Percentiles rank a stretch among this genome's conserved stretches.
These are phyloP conservation scores for Cataglyphis albicans DNA, from an alignment of 2,888 invertebrate species.

Conservation along the genomic window DNA sequence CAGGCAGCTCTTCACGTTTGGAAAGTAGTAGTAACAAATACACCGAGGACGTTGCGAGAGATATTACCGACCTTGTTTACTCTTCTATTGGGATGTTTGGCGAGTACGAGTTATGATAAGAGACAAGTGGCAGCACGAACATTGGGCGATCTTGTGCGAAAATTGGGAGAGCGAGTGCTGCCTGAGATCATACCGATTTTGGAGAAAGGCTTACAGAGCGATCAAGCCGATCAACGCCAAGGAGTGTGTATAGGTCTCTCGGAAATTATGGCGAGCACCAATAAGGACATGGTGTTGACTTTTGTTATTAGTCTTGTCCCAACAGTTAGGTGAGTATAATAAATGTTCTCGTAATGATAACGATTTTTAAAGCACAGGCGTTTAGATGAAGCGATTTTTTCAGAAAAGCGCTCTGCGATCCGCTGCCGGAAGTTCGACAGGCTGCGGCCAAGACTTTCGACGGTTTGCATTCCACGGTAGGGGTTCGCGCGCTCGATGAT, in stretches of 20 bases:
- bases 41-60: slow-evolving; percentile 97
- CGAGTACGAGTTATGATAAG: slow-evolving; percentile 98
- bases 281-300: slow-evolving; percentile 96
- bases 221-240: slow-evolving; percentile 97
- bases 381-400: slow-evolving; percentile 50
- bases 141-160: slow-evolving; percentile 97
- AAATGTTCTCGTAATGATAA: neutral
- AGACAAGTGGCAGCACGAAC: slow-evolving; percentile 98
- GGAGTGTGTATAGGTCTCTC: slow-evolving; percentile 99
- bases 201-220: slow-evolving; percentile 96
- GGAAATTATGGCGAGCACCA: slow-evolving; percentile 99
- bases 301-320: slow-evolving; percentile 96
- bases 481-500: slow-evolving; percentile 97
- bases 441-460: slow-evolving; percentile 99
- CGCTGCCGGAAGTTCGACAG: slow-evolving; percentile 95
- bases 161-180: slow-evolving; percentile 98
- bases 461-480: slow-evolving; percentile 97
- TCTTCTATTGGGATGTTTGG: slow-evolving; percentile 96
- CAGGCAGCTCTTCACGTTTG: slow-evolving; percentile 99
- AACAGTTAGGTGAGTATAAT: slow-evolving; percentile 90
- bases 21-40: slow-evolving; percentile 99
- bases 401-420: slow-evolving; percentile 96
- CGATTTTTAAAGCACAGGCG: neutral
- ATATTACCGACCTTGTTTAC: slow-evolving; percentile 98
- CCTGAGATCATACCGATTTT: slow-evolving; percentile 99